Conservation (phyloP, 2,113 vertebrate genomes). For the Tachuris rubrigastra region DNA sequence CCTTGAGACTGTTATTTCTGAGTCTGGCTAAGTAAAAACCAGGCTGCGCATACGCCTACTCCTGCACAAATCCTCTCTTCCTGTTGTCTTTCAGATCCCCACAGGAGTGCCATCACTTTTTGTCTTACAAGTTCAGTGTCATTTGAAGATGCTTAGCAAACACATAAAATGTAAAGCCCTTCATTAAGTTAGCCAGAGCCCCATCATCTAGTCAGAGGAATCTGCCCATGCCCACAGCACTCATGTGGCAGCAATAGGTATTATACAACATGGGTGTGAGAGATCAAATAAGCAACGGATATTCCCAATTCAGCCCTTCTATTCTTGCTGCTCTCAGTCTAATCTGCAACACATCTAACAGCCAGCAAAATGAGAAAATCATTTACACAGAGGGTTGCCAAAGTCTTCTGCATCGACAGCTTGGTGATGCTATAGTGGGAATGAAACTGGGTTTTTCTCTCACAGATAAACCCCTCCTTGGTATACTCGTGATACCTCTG, state of each 20-base stretch:
- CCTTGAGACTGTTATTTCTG: not conserved
- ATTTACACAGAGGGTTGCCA: not conserved
- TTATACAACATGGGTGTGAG: fast-evolving
- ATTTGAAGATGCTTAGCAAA: not conserved
- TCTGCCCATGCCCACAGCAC: fast-evolving
- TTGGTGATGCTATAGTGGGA: not conserved
- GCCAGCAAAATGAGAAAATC: not conserved
- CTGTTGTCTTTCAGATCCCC: not conserved
- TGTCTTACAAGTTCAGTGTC: not conserved
- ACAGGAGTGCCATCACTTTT: fast-evolving
- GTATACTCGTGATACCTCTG: not conserved
- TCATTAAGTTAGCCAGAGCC: not conserved
- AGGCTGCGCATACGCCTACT: fast-evolving
- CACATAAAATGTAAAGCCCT: not conserved
- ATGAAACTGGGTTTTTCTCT: not conserved
- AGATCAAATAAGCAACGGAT: not conserved
- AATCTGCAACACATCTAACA: not conserved
- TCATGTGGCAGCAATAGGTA: not conserved
- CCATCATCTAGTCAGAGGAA: too few relatives aligned
- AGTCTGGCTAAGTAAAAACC: not conserved
- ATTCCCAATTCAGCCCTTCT: not conserved
- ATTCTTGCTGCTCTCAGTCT: not conserved
- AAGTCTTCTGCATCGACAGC: not conserved
- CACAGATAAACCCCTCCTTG: not conserved
- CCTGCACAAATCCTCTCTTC: not conserved